Evolutionary conservation across 23 tunicate genomes (phyloP).

Genomic region (Ascidia mentula): DNA sequence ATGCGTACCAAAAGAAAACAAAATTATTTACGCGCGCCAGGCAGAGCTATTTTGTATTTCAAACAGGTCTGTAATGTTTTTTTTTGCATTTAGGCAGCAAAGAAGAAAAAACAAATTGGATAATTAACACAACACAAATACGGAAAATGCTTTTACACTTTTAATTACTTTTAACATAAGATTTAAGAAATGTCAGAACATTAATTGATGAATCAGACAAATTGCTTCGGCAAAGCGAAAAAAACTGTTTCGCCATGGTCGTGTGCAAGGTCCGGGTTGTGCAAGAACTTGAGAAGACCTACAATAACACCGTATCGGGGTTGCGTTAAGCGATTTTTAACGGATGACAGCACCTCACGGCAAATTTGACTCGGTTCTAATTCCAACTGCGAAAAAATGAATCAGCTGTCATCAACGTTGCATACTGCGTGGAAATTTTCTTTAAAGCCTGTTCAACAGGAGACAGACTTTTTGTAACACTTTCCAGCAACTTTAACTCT

Average conservation of each 20-base stretch:
- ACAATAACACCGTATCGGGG: too few relatives aligned
- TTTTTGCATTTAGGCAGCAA: too few relatives aligned
- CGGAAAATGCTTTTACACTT: not conserved
- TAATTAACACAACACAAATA: not conserved
- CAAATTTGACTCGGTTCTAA: not conserved
- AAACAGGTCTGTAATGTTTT: too few relatives aligned
- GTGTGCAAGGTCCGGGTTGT: not conserved
- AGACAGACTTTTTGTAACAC: not conserved
- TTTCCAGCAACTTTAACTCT: not conserved
- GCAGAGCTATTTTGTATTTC: too few relatives aligned
- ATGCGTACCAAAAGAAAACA: too few relatives aligned
- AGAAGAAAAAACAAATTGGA: not conserved
- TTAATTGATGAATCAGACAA: not conserved
- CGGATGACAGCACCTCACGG: not conserved
- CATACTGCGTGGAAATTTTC: not conserved
- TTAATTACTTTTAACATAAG: not conserved
- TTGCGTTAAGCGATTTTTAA: not conserved
- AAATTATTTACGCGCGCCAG: too few relatives aligned
- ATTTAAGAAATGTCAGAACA: not conserved
- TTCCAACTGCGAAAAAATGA: not conserved
- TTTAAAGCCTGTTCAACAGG: not conserved
- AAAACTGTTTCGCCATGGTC: not conserved
- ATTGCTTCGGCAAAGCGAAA: conserved; percentile 1
- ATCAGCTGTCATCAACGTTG: conserved; percentile 5
- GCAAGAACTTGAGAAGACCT: not conserved